Conservation (phyloP, 2,888 invertebrate species). For the Dioctria linearis region DNA sequence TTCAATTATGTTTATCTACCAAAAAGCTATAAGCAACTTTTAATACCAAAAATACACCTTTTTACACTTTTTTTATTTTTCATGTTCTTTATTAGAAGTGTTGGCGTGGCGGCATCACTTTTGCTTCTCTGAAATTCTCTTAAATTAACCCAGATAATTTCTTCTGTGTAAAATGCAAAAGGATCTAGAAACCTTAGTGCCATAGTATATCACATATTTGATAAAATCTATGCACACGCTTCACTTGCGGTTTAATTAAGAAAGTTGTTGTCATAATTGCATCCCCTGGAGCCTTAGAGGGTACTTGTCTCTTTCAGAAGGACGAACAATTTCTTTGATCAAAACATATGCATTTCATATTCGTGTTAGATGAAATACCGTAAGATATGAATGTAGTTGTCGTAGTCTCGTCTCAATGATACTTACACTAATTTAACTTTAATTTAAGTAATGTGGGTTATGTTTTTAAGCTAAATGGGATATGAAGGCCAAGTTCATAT, state of each 20-base stretch:
- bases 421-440: too few species aligned
- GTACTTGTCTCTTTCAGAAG: neutral
- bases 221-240: neutral
- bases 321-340: neutral
- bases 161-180: neutral
- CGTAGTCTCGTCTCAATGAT: too few species aligned
- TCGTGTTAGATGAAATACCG: too few species aligned
- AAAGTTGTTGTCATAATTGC: conserved; percentile 1
- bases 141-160: neutral
- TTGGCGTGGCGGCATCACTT: neutral
- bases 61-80: too few species aligned
- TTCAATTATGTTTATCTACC: too few species aligned
- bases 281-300: neutral
- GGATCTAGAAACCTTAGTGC: neutral
- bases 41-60: too few species aligned
- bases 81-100: neutral
- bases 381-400: too few species aligned
- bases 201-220: neutral
- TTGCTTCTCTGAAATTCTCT: neutral
- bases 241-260: neutral
- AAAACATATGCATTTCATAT: neutral
- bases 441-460: too few species aligned
- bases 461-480: too few species aligned
- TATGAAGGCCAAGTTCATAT: too few species aligned
- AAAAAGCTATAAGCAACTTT: too few species aligned